Base-by-base conservation (phyloP, 2,888 invertebrate genomes). In the Hyposoter dolosus region DNA sequence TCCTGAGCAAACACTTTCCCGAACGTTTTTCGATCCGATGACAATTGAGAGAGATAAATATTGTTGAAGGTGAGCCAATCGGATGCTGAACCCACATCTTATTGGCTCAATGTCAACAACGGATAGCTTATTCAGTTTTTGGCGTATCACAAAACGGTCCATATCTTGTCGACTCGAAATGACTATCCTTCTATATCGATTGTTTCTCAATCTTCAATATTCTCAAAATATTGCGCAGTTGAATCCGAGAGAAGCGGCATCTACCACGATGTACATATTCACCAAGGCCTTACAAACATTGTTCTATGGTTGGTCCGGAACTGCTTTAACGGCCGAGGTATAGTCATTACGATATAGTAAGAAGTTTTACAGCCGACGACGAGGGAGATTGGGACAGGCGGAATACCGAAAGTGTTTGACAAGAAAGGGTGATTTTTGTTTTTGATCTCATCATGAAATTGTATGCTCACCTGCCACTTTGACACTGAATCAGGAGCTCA, bases 231-330 rank as follows among this genome's bases (percentile, higher is more conserved):
- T 23, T 68, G 45, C 12, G 23, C 56, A 75, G 72, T 19, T 72
- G 15, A 72, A 12, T 45, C 45, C 45, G 45, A 82, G 45, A 19
- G 80, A 77, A 56, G 71, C 75, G 35, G 69, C 74, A 17, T 19
- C 84, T 17, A 80, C 74, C 10, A 32, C 81, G 4, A 28, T 74
- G 17, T 82, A 88, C 35, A 66, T 81, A 17, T 23, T 83, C 19
- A 63, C 79, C 23, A 88, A 89, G 50, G 47, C 80, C 17, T 23
- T 84, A 68, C 89, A 87, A 72, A 84, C 85, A 4, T 75, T 85
- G 50, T 63, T 85, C 2, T 88, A 82, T 28, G 82, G 75, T 28
- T 85, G 72, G 50, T 80, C 77, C 69, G 88, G 88, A 32, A 56
- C 83, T 5, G 56, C 40, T 63, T 75, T 88, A 19, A 78, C 80